phyloP scores from a whole-genome alignment of 1,140 invertebrate genomes.

The Bemisia tabaci region DNA sequence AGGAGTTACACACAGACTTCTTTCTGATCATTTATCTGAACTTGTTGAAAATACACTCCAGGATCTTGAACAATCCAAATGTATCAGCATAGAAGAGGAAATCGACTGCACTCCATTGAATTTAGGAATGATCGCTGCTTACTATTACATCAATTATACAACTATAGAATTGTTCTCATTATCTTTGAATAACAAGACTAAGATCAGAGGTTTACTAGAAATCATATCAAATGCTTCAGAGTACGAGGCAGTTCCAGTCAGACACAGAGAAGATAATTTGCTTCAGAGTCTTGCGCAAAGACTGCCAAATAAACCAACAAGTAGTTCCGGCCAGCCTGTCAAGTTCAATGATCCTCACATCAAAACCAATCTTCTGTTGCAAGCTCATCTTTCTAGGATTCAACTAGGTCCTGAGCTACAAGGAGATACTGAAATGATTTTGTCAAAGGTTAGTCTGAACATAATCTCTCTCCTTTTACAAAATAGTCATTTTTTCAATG shows the following conservation, averaged over 20 bases:
- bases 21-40: constrained; percentile 97
- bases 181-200: constrained; percentile 93
- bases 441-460: constrained; percentile 53
- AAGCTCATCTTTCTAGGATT: constrained; percentile 89
- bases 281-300: constrained; percentile 63
- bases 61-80: constrained; percentile 95
- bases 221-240: constrained; percentile 97
- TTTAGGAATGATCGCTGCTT: constrained; percentile 98
- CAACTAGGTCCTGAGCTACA: constrained; percentile 91
- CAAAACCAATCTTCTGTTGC: constrained; percentile 90
- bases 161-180: constrained; percentile 98
- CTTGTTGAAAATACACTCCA: constrained; percentile 90
- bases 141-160: constrained; percentile 99
- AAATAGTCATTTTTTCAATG: no score
- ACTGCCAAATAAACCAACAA: constrained; percentile 60
- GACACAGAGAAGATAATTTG: constrained; percentile 88
- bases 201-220: constrained; percentile 90
- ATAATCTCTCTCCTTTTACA: no score
- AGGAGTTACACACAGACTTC: constrained; percentile 87
- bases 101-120: constrained; percentile 94
- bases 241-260: constrained; percentile 85
- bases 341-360: constrained; percentile 93
- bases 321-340: constrained; percentile 38
- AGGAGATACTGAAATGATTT: constrained; percentile 85
- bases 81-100: constrained; percentile 95